Conservation (phyloP, 2,797 vertebrate genomes). For the Pangasius djambal region DNA sequence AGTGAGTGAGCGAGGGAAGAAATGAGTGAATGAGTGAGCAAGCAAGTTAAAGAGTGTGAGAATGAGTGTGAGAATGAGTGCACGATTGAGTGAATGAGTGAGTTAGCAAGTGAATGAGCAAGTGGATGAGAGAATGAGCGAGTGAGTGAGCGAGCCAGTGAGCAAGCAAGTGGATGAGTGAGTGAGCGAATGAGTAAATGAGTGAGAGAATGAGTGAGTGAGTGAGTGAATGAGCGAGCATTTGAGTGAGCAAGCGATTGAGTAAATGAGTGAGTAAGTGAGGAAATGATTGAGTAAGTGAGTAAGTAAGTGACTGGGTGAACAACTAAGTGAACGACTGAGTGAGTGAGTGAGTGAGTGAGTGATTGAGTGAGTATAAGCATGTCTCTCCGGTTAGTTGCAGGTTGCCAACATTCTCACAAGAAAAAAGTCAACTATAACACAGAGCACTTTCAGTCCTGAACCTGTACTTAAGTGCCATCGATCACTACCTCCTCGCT, state of each 20-base stretch:
- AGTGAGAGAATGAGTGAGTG: not conserved
- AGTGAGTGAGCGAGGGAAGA: too few relatives aligned
- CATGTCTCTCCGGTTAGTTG: not conserved
- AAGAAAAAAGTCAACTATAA: conserved; percentile 9
- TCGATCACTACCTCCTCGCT: conserved; percentile 70
- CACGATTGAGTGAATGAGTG: not conserved
- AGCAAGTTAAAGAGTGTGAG: too few relatives aligned
- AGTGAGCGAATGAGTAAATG: not conserved
- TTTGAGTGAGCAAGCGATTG: not conserved
- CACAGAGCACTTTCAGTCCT: conserved; percentile 2
- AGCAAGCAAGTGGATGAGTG: not conserved
- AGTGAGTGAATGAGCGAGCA: not conserved
- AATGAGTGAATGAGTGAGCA: not conserved
- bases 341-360: not conserved
- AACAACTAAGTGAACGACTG: not conserved
- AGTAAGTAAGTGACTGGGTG: not conserved
- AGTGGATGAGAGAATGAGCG: not conserved
- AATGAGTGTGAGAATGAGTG: not conserved
- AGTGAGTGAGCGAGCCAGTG: not conserved
- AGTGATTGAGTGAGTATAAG: not conserved
- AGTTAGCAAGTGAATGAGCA: accelerated
- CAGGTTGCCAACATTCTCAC: not conserved
- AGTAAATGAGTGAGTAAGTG: not conserved
- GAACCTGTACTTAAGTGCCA: conserved; percentile 72
- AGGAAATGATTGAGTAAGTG: not conserved